Base-by-base conservation (phyloP, 2,797 vertebrate species). In the Alosa sapidissima region DNA sequence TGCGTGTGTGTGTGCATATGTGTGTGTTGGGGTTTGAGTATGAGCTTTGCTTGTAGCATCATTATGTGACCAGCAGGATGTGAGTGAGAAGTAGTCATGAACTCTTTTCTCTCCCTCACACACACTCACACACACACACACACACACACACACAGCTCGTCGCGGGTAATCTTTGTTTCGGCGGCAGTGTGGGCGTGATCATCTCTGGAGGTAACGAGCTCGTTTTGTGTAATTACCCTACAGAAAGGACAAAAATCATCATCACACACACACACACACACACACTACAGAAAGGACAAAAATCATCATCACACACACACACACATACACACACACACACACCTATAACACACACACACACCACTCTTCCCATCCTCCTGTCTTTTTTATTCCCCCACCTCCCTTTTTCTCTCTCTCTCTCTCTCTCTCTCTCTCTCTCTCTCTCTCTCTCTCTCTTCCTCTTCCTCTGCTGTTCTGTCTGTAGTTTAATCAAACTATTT, bases 171-270 rank as follows among this genome's bases (percentile, higher is more conserved):
- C 33, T 84, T 16, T 62, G 33, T 78, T 33, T 49, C 45, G 24
- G 55, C 45, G 72, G 75, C 54, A 72, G 65, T 33, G 52, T 81
- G 47, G 78, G 58, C 72, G 54, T 84, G 58, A 81, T 84, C 65
- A 86, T 86, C 85, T 75, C 47, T 16, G 41, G 55, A 81, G 83
- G 81, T 88, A 88, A 88, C 72, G 55, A 84, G 85, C 83, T 86
- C 51, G 82, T 84, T 65, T 75, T 21, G n/a, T 84, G 60, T 85
- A 84, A 85, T 87, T 88, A 87, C 87, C 49, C 45, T 28, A 84
- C 45, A 83, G 82, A 83, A 11, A 62, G 62, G 83, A 72, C 83
- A 33, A 36, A 45, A 41, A 45, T 83, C 58, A 19, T 10, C n/a
- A n/a, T n/a, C 83, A 24, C 78, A 68, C 65, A 68, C 65, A 68